Evolutionary conservation across 1,140 invertebrate species (phyloP).

Genomic region (Diabrotica virgifera): DNA sequence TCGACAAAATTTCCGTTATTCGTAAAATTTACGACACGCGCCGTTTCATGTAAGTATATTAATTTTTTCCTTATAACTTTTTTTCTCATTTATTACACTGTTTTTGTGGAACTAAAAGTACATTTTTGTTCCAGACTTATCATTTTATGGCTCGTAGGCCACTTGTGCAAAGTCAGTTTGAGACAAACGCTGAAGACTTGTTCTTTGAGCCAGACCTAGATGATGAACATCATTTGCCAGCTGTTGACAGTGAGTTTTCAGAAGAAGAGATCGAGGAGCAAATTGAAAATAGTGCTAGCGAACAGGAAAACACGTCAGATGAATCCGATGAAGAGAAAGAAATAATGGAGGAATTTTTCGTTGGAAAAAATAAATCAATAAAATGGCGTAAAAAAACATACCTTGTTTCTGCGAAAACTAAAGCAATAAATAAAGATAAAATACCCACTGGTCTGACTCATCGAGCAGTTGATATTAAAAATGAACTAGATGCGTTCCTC

Average conservation of each 20-base stretch:
- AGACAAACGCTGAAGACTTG: background rate
- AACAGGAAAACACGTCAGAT: conserved; percentile 14
- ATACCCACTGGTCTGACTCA: conserved; percentile 5
- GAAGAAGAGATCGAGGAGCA: conserved; percentile 15
- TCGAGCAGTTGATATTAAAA: conserved; percentile 7
- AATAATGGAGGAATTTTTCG: background rate
- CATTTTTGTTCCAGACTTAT: too few species aligned
- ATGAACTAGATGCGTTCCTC: conserved; percentile 5
- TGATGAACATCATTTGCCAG: background rate
- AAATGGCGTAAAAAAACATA: conserved; percentile 20
- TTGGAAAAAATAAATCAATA: conserved; percentile 17
- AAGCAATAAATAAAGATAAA: background rate
- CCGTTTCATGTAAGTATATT: too few species aligned
- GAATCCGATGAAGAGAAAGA: background rate
- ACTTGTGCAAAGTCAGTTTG: too few species aligned
- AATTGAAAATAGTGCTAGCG: conserved; percentile 18
- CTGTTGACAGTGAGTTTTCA: conserved; percentile 6
- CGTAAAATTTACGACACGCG: too few species aligned
- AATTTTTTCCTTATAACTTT: too few species aligned
- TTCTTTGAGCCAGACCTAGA: background rate
- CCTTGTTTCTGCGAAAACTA: conserved; percentile 10
- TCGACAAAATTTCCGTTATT: too few species aligned
- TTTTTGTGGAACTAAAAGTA: too few species aligned
- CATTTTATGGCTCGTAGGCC: too few species aligned
- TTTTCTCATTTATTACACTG: too few species aligned